Conservation (phyloP, 2,113 vertebrate genomes). For the Camelus bactrianus region DNA sequence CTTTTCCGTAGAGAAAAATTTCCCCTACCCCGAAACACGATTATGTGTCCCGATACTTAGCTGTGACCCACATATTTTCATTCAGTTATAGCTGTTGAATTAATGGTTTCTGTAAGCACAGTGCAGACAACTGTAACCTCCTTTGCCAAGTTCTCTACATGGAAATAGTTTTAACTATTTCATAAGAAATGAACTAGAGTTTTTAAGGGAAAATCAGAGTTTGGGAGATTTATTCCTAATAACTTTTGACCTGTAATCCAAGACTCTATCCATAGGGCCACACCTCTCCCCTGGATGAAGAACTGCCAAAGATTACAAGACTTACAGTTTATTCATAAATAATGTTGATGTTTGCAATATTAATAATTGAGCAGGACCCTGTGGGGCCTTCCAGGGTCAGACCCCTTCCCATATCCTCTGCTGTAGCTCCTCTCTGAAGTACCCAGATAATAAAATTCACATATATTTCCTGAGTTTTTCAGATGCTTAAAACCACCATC, state of each 20-base stretch:
- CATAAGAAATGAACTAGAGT: not conserved
- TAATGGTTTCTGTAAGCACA: not conserved
- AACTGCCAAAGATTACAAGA: not conserved
- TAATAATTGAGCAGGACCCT: too few relatives aligned
- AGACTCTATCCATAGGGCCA: not conserved
- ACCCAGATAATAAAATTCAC: too few relatives aligned
- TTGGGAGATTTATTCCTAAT: not conserved
- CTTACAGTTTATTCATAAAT: not conserved
- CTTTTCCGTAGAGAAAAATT: not conserved
- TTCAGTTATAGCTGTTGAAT: not conserved
- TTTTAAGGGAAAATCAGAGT: not conserved
- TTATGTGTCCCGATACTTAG: not conserved
- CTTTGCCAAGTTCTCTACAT: not conserved
- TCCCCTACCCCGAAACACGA: not conserved
- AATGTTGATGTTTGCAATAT: not conserved
- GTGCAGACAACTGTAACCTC: not conserved
- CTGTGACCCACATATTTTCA: not conserved
- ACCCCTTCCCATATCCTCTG: too few relatives aligned
- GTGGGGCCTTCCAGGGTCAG: too few relatives aligned
- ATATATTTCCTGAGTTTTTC: too few relatives aligned
- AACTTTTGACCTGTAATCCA: not conserved
- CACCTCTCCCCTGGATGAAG: not conserved
- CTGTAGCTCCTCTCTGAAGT: too few relatives aligned
- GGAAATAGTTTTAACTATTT: constrained; percentile 22
- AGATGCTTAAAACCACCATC: too few relatives aligned